These are phyloP conservation scores for Drosophila mauritiana DNA, from an alignment of 1,140 invertebrate genomes.

Conservation along the genomic window DNA sequence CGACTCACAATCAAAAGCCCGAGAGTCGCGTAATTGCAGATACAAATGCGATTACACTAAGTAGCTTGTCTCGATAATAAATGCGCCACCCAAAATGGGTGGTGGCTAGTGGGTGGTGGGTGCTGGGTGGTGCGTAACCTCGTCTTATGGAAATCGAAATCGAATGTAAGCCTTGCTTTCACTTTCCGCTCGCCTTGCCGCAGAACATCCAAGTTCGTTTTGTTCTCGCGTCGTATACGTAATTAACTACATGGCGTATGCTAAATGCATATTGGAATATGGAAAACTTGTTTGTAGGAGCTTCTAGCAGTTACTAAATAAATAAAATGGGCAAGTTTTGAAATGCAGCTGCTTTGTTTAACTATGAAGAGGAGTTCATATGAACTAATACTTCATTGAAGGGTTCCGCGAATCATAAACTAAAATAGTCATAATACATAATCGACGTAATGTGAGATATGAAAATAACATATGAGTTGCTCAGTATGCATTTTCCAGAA, in stretches of 20 bases:
- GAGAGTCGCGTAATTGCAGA: slow-evolving; percentile 60
- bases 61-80: slow-evolving; percentile 66
- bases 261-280: slow-evolving; percentile 19
- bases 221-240: slow-evolving; percentile 30
- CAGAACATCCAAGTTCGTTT: slow-evolving; percentile 34
- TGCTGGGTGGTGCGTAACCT: slow-evolving; percentile 1
- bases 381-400: background rate
- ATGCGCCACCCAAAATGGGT: slow-evolving; percentile 10
- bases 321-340: too few species aligned
- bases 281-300: slow-evolving; percentile 11
- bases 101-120: background rate
- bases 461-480: too few species aligned
- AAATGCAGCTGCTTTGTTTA: background rate
- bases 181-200: slow-evolving; percentile 41
- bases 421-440: too few species aligned
- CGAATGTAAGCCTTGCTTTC: slow-evolving; percentile 47
- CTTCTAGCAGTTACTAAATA: background rate
- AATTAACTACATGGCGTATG: slow-evolving; percentile 34
- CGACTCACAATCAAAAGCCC: slow-evolving; percentile 43
- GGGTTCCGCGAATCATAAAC: too few species aligned
- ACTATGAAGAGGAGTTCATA: background rate
- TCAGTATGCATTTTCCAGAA: background rate
- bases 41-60: slow-evolving; percentile 81
- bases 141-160: slow-evolving; percentile 32
- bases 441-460: too few species aligned